These are phyloP conservation scores for Callyntrura sp. DNA, from an alignment of 2,888 invertebrate genomes.

Conservation along the genomic window DNA sequence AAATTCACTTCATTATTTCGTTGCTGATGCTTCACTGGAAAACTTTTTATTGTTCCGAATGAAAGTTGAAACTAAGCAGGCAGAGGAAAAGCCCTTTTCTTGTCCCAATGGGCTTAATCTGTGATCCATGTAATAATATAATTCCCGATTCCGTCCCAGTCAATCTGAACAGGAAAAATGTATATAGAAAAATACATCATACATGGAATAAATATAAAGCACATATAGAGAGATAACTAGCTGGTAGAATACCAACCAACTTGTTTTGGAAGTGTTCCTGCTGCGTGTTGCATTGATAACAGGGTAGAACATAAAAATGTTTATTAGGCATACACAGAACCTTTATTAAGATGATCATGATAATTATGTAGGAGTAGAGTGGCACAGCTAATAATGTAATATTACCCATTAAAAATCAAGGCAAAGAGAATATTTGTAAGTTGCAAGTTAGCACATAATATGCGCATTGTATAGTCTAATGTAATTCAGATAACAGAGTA, in stretches of 20 bases:
- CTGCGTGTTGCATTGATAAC: no score
- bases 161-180: constrained; percentile 44
- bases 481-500: no score
- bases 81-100: constrained; percentile 61
- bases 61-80: constrained; percentile 64
- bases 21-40: constrained; percentile 8
- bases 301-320: neutral
- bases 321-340: constrained; percentile 1
- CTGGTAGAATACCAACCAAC: no score
- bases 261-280: no score
- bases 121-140: constrained; percentile 77
- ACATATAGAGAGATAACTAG: neutral
- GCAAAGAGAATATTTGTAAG: neutral
- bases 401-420: constrained; percentile 41
- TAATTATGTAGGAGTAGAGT: neutral
- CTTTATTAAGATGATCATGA: constrained; percentile 6
- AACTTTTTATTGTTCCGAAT: constrained; percentile 47
- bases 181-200: no score
- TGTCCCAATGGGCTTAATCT: constrained; percentile 73
- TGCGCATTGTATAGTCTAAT: no score
- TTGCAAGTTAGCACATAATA: no score
- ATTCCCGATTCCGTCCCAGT: constrained; percentile 65
- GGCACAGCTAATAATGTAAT: constrained; percentile 31
- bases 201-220: constrained; percentile 2
- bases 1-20: constrained; percentile 45